Evolutionary conservation across 2,797 vertebrate genomes (phyloP), one percentile per base, ranked within the genome.

Genomic region (Avahi laniger): DNA sequence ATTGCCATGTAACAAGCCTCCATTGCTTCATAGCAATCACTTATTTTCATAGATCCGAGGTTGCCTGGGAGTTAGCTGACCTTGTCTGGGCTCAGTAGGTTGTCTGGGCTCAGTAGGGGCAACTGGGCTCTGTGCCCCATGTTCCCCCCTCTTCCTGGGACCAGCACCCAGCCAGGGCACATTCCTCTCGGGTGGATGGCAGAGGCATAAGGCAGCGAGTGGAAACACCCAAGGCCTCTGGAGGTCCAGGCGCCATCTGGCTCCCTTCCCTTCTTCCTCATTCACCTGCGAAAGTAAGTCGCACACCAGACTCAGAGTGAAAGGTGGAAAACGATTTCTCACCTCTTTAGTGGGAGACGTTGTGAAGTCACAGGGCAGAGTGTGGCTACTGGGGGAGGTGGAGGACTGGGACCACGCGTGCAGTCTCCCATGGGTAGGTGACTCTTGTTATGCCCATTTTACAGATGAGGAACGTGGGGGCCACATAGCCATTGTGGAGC

Each of bases 51-150:
- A 54, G 69, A 75, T 41, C 28, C 17, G 24, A 61, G 13, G 6
- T 43, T 63, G 18, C 4, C 24, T 67, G 43, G 52, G 35, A 17
- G n/a, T 75, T 43, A 41, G 8, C 38, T 35, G 59, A 54, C 54
- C 3, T 41, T 30, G 4, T 52, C 48, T 59, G 81, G 12, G 41
- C n/a, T 43, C 0, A 0, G 17, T 20, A 18, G 54, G 61, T 41
- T 30, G 4, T 52, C 48, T 59, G 81, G 12, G 41, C n/a, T 43
- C 0, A 0, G 17, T 20, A 18, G 54, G 61, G 61, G 7, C 9
- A 0, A 1, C 13, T 17, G 2, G 4, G 9, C 41, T 80, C 80
- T 57, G 63, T 8, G 41, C 30, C 9, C 0, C 0, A 0, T 26
- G 20, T 15, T 24, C 38, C 10, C 8, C 65, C 41, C 12, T 84